Conservation (phyloP, 2,888 invertebrate species). For the Clostera curtula region DNA sequence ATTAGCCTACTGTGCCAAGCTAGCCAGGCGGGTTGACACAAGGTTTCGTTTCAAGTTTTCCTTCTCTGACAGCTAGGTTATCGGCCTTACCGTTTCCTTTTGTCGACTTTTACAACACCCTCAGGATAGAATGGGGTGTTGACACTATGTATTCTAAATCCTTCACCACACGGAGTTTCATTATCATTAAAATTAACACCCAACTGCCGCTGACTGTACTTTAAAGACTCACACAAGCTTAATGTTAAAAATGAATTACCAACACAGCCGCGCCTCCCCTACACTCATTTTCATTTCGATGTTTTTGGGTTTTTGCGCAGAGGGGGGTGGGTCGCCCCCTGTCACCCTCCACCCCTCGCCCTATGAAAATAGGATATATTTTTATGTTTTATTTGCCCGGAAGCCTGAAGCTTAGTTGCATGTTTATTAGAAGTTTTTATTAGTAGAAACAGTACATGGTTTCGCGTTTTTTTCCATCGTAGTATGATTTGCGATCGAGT, state of each 20-base stretch:
- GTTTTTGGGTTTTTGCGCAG: conserved; percentile 77
- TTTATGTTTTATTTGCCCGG: conserved; percentile 76
- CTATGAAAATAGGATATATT: conserved; percentile 76
- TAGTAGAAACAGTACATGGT: conserved; percentile 65
- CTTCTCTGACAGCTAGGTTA: too few species aligned
- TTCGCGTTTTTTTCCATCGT: conserved; percentile 35
- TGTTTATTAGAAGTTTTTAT: conserved; percentile 75
- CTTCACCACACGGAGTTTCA: too few species aligned
- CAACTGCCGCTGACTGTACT: too few species aligned
- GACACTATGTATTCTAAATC: too few species aligned
- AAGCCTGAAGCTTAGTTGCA: conserved; percentile 73
- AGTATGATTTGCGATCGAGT: conserved; percentile 57
- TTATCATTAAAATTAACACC: too few species aligned
- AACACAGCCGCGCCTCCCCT: conserved; percentile 60
- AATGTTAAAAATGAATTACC: conserved; percentile 76
- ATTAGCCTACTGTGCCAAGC: too few species aligned
- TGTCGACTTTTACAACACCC: too few species aligned
- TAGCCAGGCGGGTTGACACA: too few species aligned
- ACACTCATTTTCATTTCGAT: conserved; percentile 76
- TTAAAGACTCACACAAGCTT: conserved; percentile 72
- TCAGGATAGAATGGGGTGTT: too few species aligned
- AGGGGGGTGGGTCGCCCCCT: conserved; percentile 40
- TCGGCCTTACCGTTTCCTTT: too few species aligned
- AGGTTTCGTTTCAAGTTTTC: too few species aligned
- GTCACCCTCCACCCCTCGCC: conserved; percentile 53